Evolutionary conservation across 92 coral and sea anemone genomes (phyloP).

Genomic region (Pocillopora meandrina): DNA sequence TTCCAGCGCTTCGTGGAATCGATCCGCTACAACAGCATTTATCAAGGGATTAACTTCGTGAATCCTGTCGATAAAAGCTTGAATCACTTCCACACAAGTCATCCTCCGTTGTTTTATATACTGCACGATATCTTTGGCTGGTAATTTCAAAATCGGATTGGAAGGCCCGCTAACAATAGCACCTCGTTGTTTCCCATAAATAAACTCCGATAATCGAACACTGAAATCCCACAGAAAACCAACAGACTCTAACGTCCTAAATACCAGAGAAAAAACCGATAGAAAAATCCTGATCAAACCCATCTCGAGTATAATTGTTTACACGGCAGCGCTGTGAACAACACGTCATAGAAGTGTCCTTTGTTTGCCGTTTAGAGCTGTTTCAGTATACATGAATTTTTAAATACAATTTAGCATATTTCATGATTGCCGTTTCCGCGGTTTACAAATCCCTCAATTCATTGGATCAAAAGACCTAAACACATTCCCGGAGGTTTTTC

Average conservation of each 20-base stretch:
- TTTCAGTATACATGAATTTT: neutral
- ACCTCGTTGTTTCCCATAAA: constrained; percentile 53
- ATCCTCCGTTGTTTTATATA: constrained; percentile 55
- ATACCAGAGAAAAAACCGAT: constrained; percentile 34
- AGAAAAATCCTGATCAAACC: constrained; percentile 51
- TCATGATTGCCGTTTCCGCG: neutral
- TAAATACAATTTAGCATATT: neutral
- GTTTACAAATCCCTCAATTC: too few species aligned
- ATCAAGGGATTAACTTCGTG: constrained; percentile 73
- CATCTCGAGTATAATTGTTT: constrained; percentile 22
- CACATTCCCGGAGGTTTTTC: too few species aligned
- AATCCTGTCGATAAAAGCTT: constrained; percentile 64
- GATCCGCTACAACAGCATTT: constrained; percentile 73
- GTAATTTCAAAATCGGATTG: constrained; percentile 46
- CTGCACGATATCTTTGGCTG: constrained; percentile 57
- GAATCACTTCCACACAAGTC: constrained; percentile 52
- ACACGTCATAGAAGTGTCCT: neutral
- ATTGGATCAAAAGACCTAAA: too few species aligned
- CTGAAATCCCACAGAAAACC: constrained; percentile 73
- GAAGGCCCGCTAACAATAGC: constrained; percentile 41
- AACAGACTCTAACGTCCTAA: constrained; percentile 47
- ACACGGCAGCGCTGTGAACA: neutral
- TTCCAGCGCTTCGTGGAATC: constrained; percentile 69
- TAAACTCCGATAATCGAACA: constrained; percentile 31
- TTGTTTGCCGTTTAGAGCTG: neutral